phyloP scores from a whole-genome alignment of 2,113 vertebrate genomes.

The Tetrax tetrax region DNA sequence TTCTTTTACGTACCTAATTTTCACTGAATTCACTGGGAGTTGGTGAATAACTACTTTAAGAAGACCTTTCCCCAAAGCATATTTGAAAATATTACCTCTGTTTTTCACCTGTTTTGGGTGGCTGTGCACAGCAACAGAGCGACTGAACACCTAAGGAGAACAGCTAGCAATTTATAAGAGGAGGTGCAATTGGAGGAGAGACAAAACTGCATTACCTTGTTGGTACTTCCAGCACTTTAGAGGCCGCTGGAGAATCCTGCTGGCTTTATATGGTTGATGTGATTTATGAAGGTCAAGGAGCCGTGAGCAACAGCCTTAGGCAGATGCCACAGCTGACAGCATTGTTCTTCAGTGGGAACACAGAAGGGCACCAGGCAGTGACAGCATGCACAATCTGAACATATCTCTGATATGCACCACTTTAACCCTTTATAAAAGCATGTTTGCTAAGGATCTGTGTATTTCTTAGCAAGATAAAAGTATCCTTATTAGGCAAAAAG shows the following conservation, averaged over 20 bases:
- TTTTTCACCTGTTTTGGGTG: neutral
- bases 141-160: neutral
- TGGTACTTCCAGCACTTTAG: neutral
- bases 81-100: neutral
- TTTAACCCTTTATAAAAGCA: neutral
- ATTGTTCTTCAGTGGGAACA: neutral
- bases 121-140: neutral
- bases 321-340: neutral
- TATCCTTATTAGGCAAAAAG: neutral
- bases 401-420: neutral
- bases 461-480: neutral
- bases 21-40: neutral
- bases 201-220: neutral
- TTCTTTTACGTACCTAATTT: neutral
- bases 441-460: neutral
- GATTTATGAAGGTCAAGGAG: neutral
- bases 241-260: neutral
- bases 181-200: neutral
- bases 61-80: neutral
- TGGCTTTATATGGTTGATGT: neutral
- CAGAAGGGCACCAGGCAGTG: neutral
- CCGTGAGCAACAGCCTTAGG: neutral
- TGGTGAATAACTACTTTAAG: neutral
- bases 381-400: neutral
- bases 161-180: neutral